These are phyloP conservation scores for Triplophysa dalaica DNA, from an alignment of 2,113 vertebrate genomes.

Conservation along the genomic window DNA sequence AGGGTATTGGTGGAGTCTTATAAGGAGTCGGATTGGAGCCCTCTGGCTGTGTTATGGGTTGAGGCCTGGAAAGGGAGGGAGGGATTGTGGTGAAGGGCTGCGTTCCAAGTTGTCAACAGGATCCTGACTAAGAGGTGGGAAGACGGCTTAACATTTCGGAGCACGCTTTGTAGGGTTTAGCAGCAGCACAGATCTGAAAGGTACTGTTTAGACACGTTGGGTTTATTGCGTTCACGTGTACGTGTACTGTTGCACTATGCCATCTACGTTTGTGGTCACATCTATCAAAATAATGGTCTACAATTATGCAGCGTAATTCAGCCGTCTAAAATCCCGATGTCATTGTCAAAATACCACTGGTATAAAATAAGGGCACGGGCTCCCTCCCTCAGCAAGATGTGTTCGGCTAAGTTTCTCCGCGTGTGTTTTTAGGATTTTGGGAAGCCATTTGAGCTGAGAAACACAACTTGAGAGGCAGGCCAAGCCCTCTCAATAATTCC, in stretches of 20 bases:
- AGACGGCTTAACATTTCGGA: conserved; percentile 48
- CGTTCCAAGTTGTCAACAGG: conserved; percentile 63
- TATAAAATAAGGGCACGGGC: not conserved
- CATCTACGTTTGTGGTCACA: conserved; percentile 30
- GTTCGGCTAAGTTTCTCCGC: not conserved
- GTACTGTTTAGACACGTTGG: conserved; percentile 40
- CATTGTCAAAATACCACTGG: conserved; percentile 15
- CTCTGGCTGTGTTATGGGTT: conserved; percentile 50
- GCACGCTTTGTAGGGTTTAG: conserved; percentile 41
- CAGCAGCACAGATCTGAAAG: conserved; percentile 53
- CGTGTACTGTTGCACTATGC: not conserved
- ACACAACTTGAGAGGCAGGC: conserved; percentile 45
- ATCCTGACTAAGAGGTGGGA: conserved; percentile 62
- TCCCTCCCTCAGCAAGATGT: not conserved
- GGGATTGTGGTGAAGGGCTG: conserved; percentile 58
- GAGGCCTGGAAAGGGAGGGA: conserved; percentile 58
- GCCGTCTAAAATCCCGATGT: not conserved
- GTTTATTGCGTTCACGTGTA: conserved; percentile 9
- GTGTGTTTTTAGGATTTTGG: conserved; percentile 17
- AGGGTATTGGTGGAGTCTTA: conserved; percentile 47
- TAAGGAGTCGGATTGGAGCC: conserved; percentile 47
- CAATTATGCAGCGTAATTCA: conserved; percentile 3
- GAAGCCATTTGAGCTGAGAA: conserved; percentile 44
- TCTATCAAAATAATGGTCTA: conserved; percentile 36
- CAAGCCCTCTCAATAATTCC: conserved; percentile 57